Percentiles rank a stretch among this genome's conserved stretches.
Conservation (phyloP, 1,140 invertebrate genomes). For the Teleopsis dalmanni region DNA sequence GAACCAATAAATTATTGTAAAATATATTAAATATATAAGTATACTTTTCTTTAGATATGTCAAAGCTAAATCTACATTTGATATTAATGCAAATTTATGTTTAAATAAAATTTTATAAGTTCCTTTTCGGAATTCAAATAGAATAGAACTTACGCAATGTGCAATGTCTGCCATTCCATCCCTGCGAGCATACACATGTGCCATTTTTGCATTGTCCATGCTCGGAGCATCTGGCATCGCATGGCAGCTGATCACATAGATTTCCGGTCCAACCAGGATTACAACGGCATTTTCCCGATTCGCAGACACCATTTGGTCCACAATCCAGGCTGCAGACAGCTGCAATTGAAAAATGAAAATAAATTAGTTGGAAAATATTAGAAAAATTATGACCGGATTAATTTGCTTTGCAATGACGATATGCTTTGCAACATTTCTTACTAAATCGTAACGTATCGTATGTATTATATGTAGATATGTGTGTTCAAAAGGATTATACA, state of each 20-base stretch:
- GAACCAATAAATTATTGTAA: too few relatives aligned
- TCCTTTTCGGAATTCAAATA: too few relatives aligned
- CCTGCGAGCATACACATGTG: constrained; percentile 90
- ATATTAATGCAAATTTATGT: too few relatives aligned
- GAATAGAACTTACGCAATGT: constrained; percentile 74
- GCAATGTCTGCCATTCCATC: constrained; percentile 96
- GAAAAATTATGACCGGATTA: too few relatives aligned
- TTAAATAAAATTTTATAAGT: neutral
- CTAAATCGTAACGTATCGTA: too few relatives aligned
- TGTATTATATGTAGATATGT: too few relatives aligned
- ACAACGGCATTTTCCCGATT: constrained; percentile 82
- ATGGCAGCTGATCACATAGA: constrained; percentile 81
- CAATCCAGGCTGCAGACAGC: constrained; percentile 87
- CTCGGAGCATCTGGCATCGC: constrained; percentile 84
- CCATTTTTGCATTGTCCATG: constrained; percentile 96
- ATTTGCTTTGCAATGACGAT: too few relatives aligned
- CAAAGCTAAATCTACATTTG: too few relatives aligned
- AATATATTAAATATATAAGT: too few relatives aligned
- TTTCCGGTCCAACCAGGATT: constrained; percentile 85
- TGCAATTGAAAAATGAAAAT: constrained; percentile 43
- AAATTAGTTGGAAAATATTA: constrained; percentile 1
- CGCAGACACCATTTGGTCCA: constrained; percentile 81
- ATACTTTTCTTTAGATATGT: too few relatives aligned
- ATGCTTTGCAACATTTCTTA: too few relatives aligned
- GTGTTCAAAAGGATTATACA: too few relatives aligned